Base-by-base conservation (phyloP, 2,797 vertebrate genomes). In the Coreius guichenoti region DNA sequence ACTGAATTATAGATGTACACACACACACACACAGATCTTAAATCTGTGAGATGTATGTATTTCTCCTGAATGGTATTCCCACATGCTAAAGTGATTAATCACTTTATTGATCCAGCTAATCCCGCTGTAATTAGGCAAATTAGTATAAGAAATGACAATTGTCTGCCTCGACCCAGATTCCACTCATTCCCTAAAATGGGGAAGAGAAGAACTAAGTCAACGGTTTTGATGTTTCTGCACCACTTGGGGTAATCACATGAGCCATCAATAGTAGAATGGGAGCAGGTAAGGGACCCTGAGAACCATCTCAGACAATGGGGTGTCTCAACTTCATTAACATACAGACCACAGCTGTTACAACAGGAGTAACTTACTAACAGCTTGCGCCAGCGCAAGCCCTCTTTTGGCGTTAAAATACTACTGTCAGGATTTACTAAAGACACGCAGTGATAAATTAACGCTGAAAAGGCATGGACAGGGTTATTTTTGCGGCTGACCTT, bases 1-100 rank as follows among this genome's bases (percentile, higher is more conserved):
- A 72, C 33, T 23, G 69, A 73, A 73, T 82, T 47, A 82, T 61
- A 33, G 36, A 81, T 47, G 13, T 73, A 33, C 16, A 45, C 21
- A 17, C 17, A 21, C 9, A 26, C 54, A 23, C 19, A 54, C 51
- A 54, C 43, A 3, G 2, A 8, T 69, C 23, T 72, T 82, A 82
- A 29, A 61, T 72, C 26, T 73, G 8, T 12, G 58, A 72, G 17
- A 29, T 69, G 31, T n/a, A n/a, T n/a, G 23, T 12, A 56, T 56
- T 56, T 23, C 23, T 58, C 56, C 12, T 58, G 9, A 58, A 23
- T 58, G 23, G 23, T 58, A 12, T n/a, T 12, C 56, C 23, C 23
- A 58, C 56, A n/a, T 1, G 54, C 9, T 12, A 58, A 58, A n/a
- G 9, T 58, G 56, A n/a, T 58, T 0, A 58, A 23, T n/a, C 19